phyloP scores from a whole-genome alignment of 2,113 vertebrate genomes.

The Artemisiospiza belli region DNA sequence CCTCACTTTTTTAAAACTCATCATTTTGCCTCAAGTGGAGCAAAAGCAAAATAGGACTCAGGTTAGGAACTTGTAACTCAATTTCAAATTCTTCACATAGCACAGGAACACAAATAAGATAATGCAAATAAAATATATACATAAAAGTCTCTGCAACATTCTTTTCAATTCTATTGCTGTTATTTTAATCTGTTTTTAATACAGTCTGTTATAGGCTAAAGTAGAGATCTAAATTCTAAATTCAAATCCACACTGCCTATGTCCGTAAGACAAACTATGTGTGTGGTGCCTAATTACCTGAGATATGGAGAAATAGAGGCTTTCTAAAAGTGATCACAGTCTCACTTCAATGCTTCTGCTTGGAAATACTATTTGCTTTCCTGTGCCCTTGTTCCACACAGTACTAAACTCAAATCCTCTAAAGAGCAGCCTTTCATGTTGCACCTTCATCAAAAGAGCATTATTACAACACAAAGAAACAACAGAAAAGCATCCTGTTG shows the following conservation, averaged over 20 bases:
- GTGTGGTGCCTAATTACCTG: neutral
- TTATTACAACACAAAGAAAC: neutral
- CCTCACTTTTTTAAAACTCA: neutral
- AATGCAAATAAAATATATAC: neutral
- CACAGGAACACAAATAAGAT: neutral
- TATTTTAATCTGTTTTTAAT: neutral
- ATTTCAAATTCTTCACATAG: neutral
- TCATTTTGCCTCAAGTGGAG: fast-evolving
- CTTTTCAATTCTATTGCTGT: neutral
- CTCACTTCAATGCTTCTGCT: neutral
- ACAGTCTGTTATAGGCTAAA: neutral
- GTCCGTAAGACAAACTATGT: neutral
- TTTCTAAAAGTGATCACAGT: neutral
- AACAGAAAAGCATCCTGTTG: neutral
- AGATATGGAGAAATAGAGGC: neutral
- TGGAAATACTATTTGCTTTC: neutral
- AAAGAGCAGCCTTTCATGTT: neutral
- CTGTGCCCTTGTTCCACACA: neutral
- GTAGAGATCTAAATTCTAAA: neutral
- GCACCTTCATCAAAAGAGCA: neutral
- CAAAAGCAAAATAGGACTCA: neutral
- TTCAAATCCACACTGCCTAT: neutral
- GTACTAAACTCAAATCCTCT: neutral
- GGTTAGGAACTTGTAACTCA: neutral
- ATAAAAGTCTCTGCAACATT: neutral